These are phyloP conservation scores for Acrobasis repandana DNA, from an alignment of 2,888 invertebrate genomes.

Conservation along the genomic window DNA sequence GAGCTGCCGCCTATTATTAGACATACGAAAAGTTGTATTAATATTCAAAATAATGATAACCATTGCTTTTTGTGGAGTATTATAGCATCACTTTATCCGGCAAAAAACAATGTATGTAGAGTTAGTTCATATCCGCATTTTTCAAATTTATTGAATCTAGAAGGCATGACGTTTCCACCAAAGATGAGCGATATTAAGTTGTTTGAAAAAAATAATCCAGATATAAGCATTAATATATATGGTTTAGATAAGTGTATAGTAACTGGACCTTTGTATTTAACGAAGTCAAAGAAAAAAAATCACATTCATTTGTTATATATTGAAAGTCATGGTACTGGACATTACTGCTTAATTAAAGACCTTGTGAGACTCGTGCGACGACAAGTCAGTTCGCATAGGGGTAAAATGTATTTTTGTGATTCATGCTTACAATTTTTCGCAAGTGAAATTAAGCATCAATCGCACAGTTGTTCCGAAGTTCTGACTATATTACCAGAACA, in stretches of 20 bases:
- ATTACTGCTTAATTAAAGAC: no score
- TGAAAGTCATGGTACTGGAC: constrained; percentile 24
- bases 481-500: no score
- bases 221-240: constrained; percentile 29
- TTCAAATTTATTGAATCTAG: no score
- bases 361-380: no score
- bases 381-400: no score
- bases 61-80: constrained; percentile 27
- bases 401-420: no score
- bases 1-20: constrained; percentile 21
- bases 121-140: no score
- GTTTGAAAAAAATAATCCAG: constrained; percentile 29
- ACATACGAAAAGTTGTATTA: constrained; percentile 26
- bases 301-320: constrained; percentile 33
- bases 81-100: constrained; percentile 23
- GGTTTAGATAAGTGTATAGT: constrained; percentile 28
- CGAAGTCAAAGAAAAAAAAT: constrained; percentile 23
- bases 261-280: constrained; percentile 32
- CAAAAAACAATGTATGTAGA: constrained; percentile 25
- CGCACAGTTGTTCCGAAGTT: no score
- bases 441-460: no score
- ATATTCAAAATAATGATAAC: constrained; percentile 25
- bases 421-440: no score
- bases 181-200: constrained; percentile 28
- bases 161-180: constrained; percentile 29